A percentile compares a stretch with the other conserved stretches of the same genome.
Conservation (phyloP, 2,888 invertebrate species). For the Drosophila eohydei region DNA sequence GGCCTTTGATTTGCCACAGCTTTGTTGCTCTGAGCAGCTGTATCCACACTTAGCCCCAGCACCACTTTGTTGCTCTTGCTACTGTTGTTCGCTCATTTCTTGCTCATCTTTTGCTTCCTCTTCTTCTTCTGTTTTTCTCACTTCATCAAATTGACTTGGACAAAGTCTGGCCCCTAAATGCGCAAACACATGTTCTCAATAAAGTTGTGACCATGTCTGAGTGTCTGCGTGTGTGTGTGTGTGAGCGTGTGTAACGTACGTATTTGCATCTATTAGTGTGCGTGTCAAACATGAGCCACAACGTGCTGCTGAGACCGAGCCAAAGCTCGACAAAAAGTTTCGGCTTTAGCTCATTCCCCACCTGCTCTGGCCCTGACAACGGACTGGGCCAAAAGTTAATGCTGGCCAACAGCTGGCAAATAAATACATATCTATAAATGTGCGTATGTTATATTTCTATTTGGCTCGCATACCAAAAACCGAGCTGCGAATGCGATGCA, state of each 20-base stretch:
- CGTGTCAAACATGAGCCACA: constrained; percentile 47
- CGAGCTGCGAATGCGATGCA: constrained; percentile 28
- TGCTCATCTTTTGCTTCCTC: not conserved
- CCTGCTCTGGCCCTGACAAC: constrained; percentile 19
- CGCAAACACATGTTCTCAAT: constrained; percentile 72
- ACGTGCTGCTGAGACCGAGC: constrained; percentile 33
- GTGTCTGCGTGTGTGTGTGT: not conserved
- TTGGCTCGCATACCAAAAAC: constrained; percentile 21
- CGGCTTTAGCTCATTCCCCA: constrained; percentile 32
- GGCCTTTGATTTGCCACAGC: constrained; percentile 47
- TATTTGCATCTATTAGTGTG: constrained; percentile 72
- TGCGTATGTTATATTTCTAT: constrained; percentile 51
- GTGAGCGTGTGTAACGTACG: constrained; percentile 46
- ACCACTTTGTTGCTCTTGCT: not conserved
- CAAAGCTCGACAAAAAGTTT: constrained; percentile 69
- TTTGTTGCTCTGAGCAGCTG: constrained; percentile 9
- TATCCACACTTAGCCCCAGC: constrained; percentile 6
- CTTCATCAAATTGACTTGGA: constrained; percentile 70
- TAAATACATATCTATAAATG: constrained; percentile 62
- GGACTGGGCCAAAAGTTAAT: constrained; percentile 52
- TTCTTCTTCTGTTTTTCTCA: constrained; percentile 49
- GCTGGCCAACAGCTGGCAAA: constrained; percentile 46
- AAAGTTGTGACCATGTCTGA: constrained; percentile 42
- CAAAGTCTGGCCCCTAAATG: constrained; percentile 58
- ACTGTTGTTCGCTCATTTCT: not conserved